phyloP scores from a whole-genome alignment of 92 coral and sea anemone species.

The Hydrozoanthus gracilis region DNA sequence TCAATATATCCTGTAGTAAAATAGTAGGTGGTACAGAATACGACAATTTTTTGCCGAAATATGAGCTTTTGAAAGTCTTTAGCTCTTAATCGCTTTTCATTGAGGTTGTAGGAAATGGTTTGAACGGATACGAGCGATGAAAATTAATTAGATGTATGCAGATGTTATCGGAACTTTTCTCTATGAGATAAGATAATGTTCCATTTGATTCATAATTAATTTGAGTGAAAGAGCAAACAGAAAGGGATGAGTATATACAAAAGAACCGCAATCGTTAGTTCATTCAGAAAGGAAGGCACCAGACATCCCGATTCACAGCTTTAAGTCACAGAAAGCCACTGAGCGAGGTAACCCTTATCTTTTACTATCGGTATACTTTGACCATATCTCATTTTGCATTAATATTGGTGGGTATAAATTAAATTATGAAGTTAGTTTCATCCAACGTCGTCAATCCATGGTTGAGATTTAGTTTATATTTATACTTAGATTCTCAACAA shows the following conservation, averaged over 20 bases:
- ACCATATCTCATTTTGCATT: no score
- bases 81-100: neutral
- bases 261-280: no score
- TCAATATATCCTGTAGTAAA: neutral
- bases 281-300: no score
- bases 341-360: no score
- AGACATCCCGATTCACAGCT: no score
- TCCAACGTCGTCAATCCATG: no score
- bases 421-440: no score
- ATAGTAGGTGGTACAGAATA: neutral
- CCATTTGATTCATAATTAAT: constrained; percentile 22
- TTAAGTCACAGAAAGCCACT: no score
- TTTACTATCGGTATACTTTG: no score
- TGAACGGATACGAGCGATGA: constrained; percentile 7
- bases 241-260: neutral
- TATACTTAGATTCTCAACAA: no score
- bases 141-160: neutral
- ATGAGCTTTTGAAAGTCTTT: neutral
- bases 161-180: neutral
- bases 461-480: no score
- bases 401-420: no score
- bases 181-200: constrained; percentile 7
- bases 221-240: constrained; percentile 1
- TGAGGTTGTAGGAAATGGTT: neutral
- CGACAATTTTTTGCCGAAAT: neutral